These are phyloP conservation scores for Atherinomorus stipes DNA, from an alignment of 2,113 vertebrate species.

Conservation along the genomic window DNA sequence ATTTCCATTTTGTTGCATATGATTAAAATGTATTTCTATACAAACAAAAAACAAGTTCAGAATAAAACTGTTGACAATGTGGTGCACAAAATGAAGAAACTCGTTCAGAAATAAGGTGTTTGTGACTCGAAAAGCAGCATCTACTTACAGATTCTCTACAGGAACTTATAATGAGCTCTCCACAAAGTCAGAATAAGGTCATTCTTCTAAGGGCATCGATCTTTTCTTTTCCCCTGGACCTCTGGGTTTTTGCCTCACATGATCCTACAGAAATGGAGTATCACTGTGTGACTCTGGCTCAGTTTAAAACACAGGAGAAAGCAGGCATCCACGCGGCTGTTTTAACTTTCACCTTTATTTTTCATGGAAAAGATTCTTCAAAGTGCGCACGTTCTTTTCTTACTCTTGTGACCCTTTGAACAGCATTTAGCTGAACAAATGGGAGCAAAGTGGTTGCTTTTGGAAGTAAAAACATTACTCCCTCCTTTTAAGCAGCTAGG, in stretches of 20 bases:
- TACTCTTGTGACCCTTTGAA: slow-evolving; percentile 41
- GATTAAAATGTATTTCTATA: too few species aligned
- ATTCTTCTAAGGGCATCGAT: slow-evolving; percentile 13
- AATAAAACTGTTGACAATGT: not conserved
- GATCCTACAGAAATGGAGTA: slow-evolving; percentile 38
- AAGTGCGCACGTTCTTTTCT: slow-evolving; percentile 44
- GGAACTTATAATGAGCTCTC: slow-evolving; percentile 17
- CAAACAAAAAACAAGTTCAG: too few species aligned
- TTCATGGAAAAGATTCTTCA: slow-evolving; percentile 49
- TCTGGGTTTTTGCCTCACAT: slow-evolving; percentile 21
- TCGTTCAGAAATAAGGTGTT: not conserved
- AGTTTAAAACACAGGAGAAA: slow-evolving; percentile 22
- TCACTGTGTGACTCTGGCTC: slow-evolving; percentile 8
- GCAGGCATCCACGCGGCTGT: slow-evolving; percentile 34
- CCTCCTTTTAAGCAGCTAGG: slow-evolving; percentile 42
- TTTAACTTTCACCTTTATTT: slow-evolving; percentile 54
- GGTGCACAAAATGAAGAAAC: not conserved
- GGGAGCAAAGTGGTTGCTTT: slow-evolving; percentile 64
- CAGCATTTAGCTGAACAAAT: slow-evolving; percentile 63
- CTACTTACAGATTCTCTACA: not conserved
- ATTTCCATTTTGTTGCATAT: too few species aligned
- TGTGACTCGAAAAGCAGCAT: not conserved
- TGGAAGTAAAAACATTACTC: slow-evolving; percentile 56
- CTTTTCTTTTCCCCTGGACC: slow-evolving; percentile 18
- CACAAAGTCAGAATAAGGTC: slow-evolving; percentile 41